Base-by-base conservation (phyloP, 2,113 vertebrate genomes). In the Halcyon senegalensis region DNA sequence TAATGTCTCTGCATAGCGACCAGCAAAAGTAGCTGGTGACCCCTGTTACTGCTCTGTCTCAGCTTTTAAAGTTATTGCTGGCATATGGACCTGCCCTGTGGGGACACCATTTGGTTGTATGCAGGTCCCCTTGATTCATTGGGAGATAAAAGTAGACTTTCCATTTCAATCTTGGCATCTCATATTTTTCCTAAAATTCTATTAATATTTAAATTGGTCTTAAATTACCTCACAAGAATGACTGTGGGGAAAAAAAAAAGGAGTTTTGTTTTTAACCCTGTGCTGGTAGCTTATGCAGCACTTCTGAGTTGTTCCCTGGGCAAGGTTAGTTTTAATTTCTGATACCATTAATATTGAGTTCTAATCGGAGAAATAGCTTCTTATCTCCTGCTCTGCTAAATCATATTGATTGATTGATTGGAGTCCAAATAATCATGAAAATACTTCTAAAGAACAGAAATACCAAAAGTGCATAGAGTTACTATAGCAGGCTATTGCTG, bases 221-320 rank as follows among this genome's bases (percentile, higher is more conserved):
- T 50, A 18, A 78, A 35, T 48, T 19, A 7, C 2, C 30, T 92
- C 18, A 20, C 33, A 33, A 37, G 30, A 35, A 73, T 27, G 30
- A 63, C 27, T 35, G 3, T 0, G 6, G 10, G 7, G 12, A 3
- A 2, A 1, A 10, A 2, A 6, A 15, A 63, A 39, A 14, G 2
- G 5, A 1, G 0, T 44, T 84, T 84, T 84, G 43, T 1, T 79
- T 89, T 46, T 72, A 72, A 7, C 67, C 11, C 18, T 74, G 37
- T 50, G 23, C 11, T 55, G 30, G 20, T 60, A 13, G 17, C 3
- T 81, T 46, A 21, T 6, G 9, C 11, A 81, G 39, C 10, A 59
- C 0, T 48, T 46, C 17, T 62, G 39, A 74, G 37, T 5, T 56
- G 28, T 44, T 78, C 11, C 24, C 63, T 80, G 16, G 46, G 10